phyloP scores from a whole-genome alignment of 2,888 invertebrate species.

The Osmoderma eremita region DNA sequence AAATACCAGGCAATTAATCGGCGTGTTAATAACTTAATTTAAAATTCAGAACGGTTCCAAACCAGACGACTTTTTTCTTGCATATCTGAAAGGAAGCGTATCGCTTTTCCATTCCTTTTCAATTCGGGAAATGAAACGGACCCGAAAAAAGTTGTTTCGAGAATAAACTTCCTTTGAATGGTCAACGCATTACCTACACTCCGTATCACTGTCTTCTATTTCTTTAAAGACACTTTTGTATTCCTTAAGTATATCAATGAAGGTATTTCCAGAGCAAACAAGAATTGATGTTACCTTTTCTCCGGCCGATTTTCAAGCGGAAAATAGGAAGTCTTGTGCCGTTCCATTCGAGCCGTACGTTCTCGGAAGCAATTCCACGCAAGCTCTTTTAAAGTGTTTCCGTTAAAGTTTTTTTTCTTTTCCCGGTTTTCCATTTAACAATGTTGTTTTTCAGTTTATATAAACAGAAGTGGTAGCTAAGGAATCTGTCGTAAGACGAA shows the following conservation, averaged over 20 bases:
- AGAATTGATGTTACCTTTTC: constrained; percentile 33
- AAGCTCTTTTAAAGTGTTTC: too few relatives aligned
- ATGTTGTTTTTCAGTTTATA: too few relatives aligned
- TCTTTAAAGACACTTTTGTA: constrained; percentile 29
- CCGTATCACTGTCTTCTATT: constrained; percentile 28
- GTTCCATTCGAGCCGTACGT: neutral
- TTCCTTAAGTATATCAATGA: constrained; percentile 22
- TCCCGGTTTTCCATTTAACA: too few relatives aligned
- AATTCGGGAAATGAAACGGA: constrained; percentile 21
- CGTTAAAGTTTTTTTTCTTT: too few relatives aligned
- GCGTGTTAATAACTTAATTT: too few relatives aligned
- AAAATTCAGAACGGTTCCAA: too few relatives aligned
- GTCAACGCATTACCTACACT: constrained; percentile 20
- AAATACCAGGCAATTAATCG: too few relatives aligned
- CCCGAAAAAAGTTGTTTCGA: constrained; percentile 26
- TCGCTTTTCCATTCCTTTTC: neutral
- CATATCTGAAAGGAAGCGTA: too few relatives aligned
- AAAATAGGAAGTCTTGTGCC: constrained; percentile 21
- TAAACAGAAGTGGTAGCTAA: too few relatives aligned
- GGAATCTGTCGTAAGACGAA: too few relatives aligned
- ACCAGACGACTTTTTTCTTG: too few relatives aligned
- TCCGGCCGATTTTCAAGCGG: constrained; percentile 16
- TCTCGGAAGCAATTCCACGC: neutral
- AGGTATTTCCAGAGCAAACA: constrained; percentile 27
- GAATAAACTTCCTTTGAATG: constrained; percentile 30